These are phyloP conservation scores for Drosophila neutralis DNA, from an alignment of 2,888 invertebrate genomes.

Conservation along the genomic window DNA sequence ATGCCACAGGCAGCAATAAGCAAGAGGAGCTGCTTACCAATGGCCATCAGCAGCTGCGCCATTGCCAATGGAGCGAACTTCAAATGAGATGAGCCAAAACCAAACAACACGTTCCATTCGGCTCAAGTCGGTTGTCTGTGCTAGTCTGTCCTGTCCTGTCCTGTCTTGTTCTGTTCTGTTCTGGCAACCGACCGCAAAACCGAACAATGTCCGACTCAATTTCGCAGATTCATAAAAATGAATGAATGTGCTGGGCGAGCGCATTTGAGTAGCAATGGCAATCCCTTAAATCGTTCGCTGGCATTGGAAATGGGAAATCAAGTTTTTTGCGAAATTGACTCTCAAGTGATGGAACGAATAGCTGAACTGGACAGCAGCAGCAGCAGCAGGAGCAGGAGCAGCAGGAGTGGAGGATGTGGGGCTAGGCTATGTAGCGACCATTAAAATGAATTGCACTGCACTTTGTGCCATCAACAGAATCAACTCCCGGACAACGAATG, in stretches of 20 bases:
- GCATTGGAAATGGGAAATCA: slow-evolving; percentile 79
- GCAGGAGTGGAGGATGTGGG: not conserved
- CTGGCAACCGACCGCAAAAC: slow-evolving; percentile 60
- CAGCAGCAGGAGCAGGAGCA: not conserved
- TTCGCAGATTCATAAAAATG: slow-evolving; percentile 76
- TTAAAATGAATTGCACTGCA: slow-evolving; percentile 83
- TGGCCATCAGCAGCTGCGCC: slow-evolving; percentile 42
- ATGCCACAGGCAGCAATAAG: slow-evolving; percentile 24
- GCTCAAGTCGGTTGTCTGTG: not conserved
- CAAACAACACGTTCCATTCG: slow-evolving; percentile 43
- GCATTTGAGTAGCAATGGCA: slow-evolving; percentile 30
- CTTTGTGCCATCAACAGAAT: slow-evolving; percentile 82
- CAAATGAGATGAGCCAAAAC: slow-evolving; percentile 19
- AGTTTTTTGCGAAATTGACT: slow-evolving; percentile 83
- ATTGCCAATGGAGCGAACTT: slow-evolving; percentile 22
- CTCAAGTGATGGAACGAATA: slow-evolving; percentile 77
- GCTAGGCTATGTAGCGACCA: slow-evolving; percentile 43
- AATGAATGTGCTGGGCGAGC: slow-evolving; percentile 63
- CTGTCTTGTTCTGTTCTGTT: not conserved
- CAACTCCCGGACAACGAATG: slow-evolving; percentile 77
- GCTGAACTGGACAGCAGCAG: slow-evolving; percentile 26
- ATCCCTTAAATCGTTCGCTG: slow-evolving; percentile 65
- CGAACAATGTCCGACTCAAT: slow-evolving; percentile 78
- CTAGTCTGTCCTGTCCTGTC: not conserved
- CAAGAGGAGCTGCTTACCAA: slow-evolving; percentile 38